Percentiles rank a stretch among this genome's conserved stretches.
Evolutionary conservation across 2,888 invertebrate genomes (phyloP).

Genomic region (Drosophila atroscutellata): DNA sequence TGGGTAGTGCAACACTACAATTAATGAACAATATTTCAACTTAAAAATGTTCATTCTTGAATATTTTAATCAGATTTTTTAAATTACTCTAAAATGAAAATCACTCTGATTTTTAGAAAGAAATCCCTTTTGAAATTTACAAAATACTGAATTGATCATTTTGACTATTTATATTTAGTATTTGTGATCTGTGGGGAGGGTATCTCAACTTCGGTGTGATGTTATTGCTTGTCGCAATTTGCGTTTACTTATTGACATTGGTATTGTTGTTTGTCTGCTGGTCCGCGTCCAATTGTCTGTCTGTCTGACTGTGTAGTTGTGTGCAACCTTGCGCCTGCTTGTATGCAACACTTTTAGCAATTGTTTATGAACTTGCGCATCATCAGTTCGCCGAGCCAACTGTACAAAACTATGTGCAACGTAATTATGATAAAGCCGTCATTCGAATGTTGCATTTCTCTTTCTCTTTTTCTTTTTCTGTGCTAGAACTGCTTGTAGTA

Average conservation of each 20-base stretch:
- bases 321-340: slow-evolving; percentile 49
- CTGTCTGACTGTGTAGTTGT: slow-evolving; percentile 2
- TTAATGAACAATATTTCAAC: too few relatives aligned
- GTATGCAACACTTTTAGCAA: slow-evolving; percentile 62
- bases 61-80: not conserved
- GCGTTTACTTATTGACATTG: slow-evolving; percentile 14
- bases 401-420: slow-evolving; percentile 35
- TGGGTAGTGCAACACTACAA: too few relatives aligned
- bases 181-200: not conserved
- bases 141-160: not conserved
- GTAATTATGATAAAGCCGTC: slow-evolving; percentile 58
- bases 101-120: not conserved
- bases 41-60: not conserved
- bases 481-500: slow-evolving; percentile 43
- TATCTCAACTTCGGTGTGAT: not conserved
- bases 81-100: not conserved
- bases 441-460: slow-evolving; percentile 14
- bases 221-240: not conserved
- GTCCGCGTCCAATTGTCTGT: not conserved
- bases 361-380: slow-evolving; percentile 21
- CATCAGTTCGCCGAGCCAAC: slow-evolving; percentile 36
- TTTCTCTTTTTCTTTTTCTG: not conserved
- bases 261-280: slow-evolving; percentile 2
- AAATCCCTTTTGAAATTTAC: too few relatives aligned
- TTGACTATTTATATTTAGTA: not conserved